Percentiles rank a stretch among this genome's conserved stretches.
Evolutionary conservation across 1,140 invertebrate species (phyloP).

Genomic region (Hyles vespertilio): DNA sequence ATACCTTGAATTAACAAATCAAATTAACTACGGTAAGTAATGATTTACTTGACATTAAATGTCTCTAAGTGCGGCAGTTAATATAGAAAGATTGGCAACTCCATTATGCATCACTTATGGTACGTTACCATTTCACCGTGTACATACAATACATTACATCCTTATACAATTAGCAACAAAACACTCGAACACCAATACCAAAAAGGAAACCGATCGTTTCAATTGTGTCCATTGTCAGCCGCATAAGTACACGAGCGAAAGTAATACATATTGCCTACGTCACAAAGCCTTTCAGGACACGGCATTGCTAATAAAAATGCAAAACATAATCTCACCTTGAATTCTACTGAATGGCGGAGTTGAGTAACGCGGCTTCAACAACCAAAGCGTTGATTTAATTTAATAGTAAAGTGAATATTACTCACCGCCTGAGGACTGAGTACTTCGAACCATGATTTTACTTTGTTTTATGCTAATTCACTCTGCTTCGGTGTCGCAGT

Average conservation of each 20-base stretch:
- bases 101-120: too few species aligned
- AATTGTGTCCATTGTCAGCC: not conserved
- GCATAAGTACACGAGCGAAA: slow-evolving; percentile 10
- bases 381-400: slow-evolving; percentile 8
- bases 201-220: too few species aligned
- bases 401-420: slow-evolving; percentile 1
- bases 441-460: not conserved
- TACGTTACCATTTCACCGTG: too few species aligned
- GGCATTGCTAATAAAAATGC: slow-evolving; percentile 26
- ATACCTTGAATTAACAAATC: not conserved
- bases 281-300: slow-evolving; percentile 25
- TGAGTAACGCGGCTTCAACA: slow-evolving; percentile 33
- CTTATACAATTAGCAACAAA: too few species aligned
- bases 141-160: too few species aligned
- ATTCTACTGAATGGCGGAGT: slow-evolving; percentile 23
- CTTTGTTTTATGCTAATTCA: not conserved
- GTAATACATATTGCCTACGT: slow-evolving; percentile 13
- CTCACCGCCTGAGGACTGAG: not conserved
- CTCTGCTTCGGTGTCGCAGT: too few species aligned
- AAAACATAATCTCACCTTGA: slow-evolving; percentile 31
- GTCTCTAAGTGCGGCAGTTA: too few species aligned
- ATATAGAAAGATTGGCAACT: too few species aligned
- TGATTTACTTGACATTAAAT: too few species aligned
- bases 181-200: too few species aligned
- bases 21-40: too few species aligned